Evolutionary conservation across 2,113 vertebrate genomes (phyloP), one percentile per base, ranked within the genome.

Genomic region (Lamprologus callipterus): DNA sequence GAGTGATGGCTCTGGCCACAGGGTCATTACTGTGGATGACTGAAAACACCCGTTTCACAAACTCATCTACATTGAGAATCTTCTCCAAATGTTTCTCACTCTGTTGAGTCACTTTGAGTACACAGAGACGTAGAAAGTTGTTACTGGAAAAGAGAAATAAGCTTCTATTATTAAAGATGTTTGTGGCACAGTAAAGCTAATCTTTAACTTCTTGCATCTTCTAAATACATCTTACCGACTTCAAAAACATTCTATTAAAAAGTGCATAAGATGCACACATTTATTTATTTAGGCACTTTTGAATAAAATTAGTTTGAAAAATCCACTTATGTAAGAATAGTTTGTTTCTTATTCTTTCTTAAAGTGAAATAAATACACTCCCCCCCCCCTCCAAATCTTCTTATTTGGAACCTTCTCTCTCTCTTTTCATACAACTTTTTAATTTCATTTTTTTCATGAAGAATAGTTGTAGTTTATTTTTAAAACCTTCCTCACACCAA

Each of bases 21-120:
- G 98, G 99, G 83, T 99, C 99, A 4, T 99, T 99, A 92, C 99
- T 99, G 3, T 99, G 98, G 87, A 99, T 99, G 86, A 99, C 99
- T 3, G 98, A 99, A 94, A 99, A 99, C 79, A 99, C 96, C 87
- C 98, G 97, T 95, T 99, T 99, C 51, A 99, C 98, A 95, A 99
- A 99, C 85, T 99, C 99, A 78, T 99, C 99, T 90, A 99, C 99
- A 3, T 99, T 99, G 23, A 99, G 96, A 90, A 99, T 99, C 96
- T 99, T 99, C 93, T 99, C 98, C 31, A 99, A 93, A 89, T 99
- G 99, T 89, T 99, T 99, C 95, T 99, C 98, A 23, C 99, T 99
- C 95, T 99, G 98, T 60, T 99, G 99, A 6, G 99, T 99, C 28
- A 99, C 98, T 95, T 99, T 99, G 83, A 99, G 96, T 80, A 99